These are phyloP conservation scores for Darevskia mixta DNA, from an alignment of 2,797 vertebrate genomes.

Conservation along the genomic window DNA sequence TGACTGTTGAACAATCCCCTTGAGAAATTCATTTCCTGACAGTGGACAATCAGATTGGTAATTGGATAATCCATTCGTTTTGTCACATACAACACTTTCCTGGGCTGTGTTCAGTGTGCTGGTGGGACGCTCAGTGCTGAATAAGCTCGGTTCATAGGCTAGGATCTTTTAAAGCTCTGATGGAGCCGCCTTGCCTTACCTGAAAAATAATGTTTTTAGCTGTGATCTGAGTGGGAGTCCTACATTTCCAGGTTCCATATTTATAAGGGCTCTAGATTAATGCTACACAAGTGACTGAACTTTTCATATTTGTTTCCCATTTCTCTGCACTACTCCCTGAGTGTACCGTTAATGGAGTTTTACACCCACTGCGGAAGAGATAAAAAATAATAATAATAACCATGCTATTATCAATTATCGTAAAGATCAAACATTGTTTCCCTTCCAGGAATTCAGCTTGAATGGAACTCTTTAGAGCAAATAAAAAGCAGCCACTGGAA, in stretches of 20 bases:
- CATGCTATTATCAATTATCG: constrained; percentile 59
- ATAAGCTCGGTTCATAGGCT: not conserved
- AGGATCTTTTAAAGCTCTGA: not conserved
- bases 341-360: constrained; percentile 20
- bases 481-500: constrained; percentile 66
- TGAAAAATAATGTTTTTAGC: not conserved
- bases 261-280: not conserved
- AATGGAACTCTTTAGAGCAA: constrained; percentile 57
- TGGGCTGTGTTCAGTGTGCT: not conserved
- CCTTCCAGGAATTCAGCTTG: constrained; percentile 65
- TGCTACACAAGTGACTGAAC: constrained; percentile 13
- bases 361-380: constrained; percentile 43
- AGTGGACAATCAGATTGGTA: not conserved
- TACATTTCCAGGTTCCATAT: not conserved
- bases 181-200: not conserved
- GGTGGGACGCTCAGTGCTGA: not conserved
- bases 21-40: constrained; percentile 11
- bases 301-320: constrained; percentile 47
- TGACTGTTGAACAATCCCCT: not conserved
- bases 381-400: constrained; percentile 4
- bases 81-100: not conserved
- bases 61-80: not conserved
- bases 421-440: constrained; percentile 64
- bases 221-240: not conserved
- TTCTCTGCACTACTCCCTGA: not conserved